Base-by-base conservation (phyloP, 1,140 invertebrate genomes). In the Chymomyza costata region DNA sequence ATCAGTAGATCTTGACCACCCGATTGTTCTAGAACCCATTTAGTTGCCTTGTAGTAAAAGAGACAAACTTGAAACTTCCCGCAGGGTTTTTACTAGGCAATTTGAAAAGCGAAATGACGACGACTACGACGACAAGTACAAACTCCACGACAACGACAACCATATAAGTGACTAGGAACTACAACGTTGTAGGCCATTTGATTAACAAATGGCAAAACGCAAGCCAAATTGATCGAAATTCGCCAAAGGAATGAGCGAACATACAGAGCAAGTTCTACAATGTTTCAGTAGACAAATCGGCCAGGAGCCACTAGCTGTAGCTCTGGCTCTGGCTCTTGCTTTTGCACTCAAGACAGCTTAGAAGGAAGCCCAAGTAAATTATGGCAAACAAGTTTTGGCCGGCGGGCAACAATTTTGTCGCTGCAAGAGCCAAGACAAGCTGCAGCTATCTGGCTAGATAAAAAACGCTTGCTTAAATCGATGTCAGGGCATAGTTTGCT, bases 151-250 rank as follows among this genome's bases (percentile, higher is more conserved):
- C 56, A 39, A 34, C 48, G 11, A 28, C 37, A 70, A 38, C 47
- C n/a, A n/a, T n/a, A n/a, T n/a, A n/a, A n/a, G n/a, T n/a, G n/a
- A n/a, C n/a, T n/a, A 25, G 32, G 48, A 52, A 52, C 31, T 41
- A 43, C 64, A 54, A 67, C 50, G 64, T 73, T 81, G 74, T 80
- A 68, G 73, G 73, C 73, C 74, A 80, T 80, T 80, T 80, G 73
- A 80, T 80, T 80, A 80, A 80, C 73, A 80, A 80, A 80, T 80
- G 67, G 73, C 18, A 52, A 73, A 80, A 80, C 58, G 68, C 74
- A 81, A 80, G 81, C 74, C 68, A 80, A 80, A 80, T 80, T 80
- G 73, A 80, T 80, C 73, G 73, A 80, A 80, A 73, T 81, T 73
- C 60, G 49, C 59, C 63, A 64, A 67, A 80, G 67, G 71, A 66